phyloP scores from a whole-genome alignment of 2,113 vertebrate species.

The Malurus cyaneus region DNA sequence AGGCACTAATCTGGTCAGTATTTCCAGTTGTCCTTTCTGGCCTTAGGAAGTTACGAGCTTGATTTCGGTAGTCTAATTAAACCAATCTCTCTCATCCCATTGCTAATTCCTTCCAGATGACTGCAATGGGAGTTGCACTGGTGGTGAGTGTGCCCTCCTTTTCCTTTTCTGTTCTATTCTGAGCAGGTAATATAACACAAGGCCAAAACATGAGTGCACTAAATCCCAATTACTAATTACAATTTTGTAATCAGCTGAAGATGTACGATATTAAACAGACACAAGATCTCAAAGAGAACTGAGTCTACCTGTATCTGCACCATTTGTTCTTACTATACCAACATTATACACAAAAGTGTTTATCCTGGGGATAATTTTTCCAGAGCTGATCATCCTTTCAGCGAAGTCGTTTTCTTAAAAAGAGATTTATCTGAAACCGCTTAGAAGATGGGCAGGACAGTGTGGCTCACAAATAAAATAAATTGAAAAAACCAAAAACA shows the following conservation, averaged over 20 bases:
- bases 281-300: background rate
- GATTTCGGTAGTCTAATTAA: conserved; percentile 37
- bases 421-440: background rate
- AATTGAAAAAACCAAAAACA: background rate
- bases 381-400: background rate
- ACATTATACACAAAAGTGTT: background rate
- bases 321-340: background rate
- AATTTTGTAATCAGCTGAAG: background rate
- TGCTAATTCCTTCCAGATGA: conserved; percentile 40
- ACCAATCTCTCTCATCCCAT: background rate
- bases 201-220: background rate
- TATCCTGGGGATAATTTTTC: background rate
- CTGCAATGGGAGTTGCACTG: background rate
- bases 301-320: background rate
- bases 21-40: background rate
- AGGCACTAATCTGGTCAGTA: background rate
- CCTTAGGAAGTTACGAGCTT: background rate
- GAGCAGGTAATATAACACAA: background rate
- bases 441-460: background rate
- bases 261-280: background rate
- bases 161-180: conserved; percentile 12
- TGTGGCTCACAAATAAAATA: background rate
- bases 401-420: background rate
- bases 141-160: background rate
- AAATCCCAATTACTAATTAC: background rate